These are phyloP conservation scores for Dipodomys stephensi DNA, from an alignment of 2,113 vertebrate species.

Conservation along the genomic window DNA sequence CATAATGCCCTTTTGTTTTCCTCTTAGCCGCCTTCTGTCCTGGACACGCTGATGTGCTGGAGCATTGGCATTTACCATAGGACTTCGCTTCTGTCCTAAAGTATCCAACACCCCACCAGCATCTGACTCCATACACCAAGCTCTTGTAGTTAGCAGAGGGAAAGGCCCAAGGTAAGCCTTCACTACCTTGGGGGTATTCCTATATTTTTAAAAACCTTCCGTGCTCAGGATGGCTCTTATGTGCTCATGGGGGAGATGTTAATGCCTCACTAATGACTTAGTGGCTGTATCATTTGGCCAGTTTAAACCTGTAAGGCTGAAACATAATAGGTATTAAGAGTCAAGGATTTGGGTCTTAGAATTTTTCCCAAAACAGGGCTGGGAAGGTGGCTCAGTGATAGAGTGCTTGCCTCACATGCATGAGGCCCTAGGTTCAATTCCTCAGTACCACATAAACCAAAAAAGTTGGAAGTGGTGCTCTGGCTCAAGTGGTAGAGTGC, in stretches of 20 bases:
- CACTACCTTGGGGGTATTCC: neutral
- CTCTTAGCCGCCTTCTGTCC: neutral
- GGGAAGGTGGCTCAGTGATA: no score
- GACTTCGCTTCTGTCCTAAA: neutral
- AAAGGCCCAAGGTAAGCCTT: neutral
- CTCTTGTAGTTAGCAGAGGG: neutral
- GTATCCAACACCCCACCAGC: neutral
- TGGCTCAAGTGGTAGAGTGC: no score
- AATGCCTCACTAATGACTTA: neutral
- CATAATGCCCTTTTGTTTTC: neutral
- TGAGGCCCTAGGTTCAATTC: no score
- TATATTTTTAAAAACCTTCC: neutral
- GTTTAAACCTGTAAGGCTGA: neutral
- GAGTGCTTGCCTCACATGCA: no score
- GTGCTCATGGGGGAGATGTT: neutral
- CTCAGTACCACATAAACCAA: no score
- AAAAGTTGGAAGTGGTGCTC: no score
- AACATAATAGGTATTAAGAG: neutral
- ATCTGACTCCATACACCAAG: rapidly evolving
- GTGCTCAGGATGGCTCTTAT: neutral
- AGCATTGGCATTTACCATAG: neutral
- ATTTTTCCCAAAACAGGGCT: neutral
- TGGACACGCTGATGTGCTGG: neutral
- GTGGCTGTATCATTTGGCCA: neutral
- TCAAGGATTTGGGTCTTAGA: conserved; percentile 11